A percentile compares a stretch with the other conserved stretches of the same genome.
phyloP scores from a whole-genome alignment of 2,888 invertebrate species.

The Pandemis cinnamomeana region DNA sequence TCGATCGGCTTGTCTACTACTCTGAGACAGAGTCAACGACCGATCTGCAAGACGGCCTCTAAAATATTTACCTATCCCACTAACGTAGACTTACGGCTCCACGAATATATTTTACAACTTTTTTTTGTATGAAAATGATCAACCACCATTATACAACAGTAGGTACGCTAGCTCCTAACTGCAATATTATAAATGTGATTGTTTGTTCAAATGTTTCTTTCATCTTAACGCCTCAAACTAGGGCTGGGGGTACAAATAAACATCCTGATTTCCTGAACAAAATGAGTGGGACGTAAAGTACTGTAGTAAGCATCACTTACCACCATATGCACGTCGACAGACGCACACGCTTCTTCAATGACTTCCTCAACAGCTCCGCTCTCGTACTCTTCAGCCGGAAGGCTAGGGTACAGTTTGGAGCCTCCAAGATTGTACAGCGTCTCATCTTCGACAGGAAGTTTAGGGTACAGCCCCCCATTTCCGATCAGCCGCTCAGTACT shows the following conservation, averaged over 20 bases:
- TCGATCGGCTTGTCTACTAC: background rate
- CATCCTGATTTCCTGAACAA: background rate
- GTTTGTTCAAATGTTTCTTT: too few relatives aligned
- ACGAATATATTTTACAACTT: too few relatives aligned
- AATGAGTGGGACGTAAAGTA: background rate
- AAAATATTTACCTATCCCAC: slow-evolving; percentile 4
- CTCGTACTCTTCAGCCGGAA: slow-evolving; percentile 78
- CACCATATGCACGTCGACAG: slow-evolving; percentile 73
- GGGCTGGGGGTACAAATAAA: too few relatives aligned
- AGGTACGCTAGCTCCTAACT: too few relatives aligned
- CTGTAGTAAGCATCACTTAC: slow-evolving; percentile 60
- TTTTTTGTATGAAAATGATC: too few relatives aligned
- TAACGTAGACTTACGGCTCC: background rate
- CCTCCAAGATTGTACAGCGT: slow-evolving; percentile 62
- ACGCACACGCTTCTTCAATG: slow-evolving; percentile 73
- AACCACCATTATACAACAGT: too few relatives aligned
- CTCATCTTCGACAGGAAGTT: slow-evolving; percentile 71
- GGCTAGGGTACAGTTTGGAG: slow-evolving; percentile 71
- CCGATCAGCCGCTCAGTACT: slow-evolving; percentile 63
- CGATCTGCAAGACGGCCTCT: slow-evolving; percentile 18
- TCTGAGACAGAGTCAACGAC: slow-evolving; percentile 17
- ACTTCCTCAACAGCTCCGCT: slow-evolving; percentile 76
- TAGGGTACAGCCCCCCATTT: slow-evolving; percentile 69
- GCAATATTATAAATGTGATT: too few relatives aligned
- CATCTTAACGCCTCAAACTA: too few relatives aligned